phyloP scores from a whole-genome alignment of 2,113 vertebrate genomes.

The Pelvicachromis taeniatus region DNA sequence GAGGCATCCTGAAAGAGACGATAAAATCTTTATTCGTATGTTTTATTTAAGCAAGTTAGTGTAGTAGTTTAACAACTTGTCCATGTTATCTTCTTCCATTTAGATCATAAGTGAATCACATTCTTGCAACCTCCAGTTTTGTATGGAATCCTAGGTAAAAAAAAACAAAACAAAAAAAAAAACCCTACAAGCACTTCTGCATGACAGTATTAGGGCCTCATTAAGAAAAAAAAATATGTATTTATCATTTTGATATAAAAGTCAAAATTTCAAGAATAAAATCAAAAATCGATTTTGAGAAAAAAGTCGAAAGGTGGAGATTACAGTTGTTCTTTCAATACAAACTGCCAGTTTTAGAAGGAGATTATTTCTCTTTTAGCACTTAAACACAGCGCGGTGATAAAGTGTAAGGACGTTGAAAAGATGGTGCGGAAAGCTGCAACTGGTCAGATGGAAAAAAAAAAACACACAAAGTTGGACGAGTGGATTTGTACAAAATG shows the following conservation, averaged over 20 bases:
- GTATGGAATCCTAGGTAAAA: background rate
- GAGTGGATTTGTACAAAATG: background rate
- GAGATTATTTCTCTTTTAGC: background rate
- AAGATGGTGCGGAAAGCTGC: background rate
- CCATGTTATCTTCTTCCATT: background rate
- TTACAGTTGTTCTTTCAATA: background rate
- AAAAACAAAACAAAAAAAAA: background rate
- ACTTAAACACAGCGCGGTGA: background rate
- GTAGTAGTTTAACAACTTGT: background rate
- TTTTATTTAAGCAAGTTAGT: background rate
- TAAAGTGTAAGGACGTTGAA: background rate
- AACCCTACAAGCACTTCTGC: background rate
- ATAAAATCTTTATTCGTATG: fast-evolving
- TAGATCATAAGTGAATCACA: background rate
- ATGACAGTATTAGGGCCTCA: fast-evolving
- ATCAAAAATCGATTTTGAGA: background rate
- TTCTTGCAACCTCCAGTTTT: background rate
- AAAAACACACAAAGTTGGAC: background rate
- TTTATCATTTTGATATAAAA: background rate
- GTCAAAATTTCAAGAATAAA: background rate
- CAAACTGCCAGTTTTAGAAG: background rate
- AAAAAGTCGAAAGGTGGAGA: background rate
- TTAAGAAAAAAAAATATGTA: background rate
- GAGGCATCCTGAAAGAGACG: constrained; percentile 83
- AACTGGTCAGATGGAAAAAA: background rate